Conservation (phyloP, 2,888 invertebrate species). For the Digitonthophagus gazella region DNA sequence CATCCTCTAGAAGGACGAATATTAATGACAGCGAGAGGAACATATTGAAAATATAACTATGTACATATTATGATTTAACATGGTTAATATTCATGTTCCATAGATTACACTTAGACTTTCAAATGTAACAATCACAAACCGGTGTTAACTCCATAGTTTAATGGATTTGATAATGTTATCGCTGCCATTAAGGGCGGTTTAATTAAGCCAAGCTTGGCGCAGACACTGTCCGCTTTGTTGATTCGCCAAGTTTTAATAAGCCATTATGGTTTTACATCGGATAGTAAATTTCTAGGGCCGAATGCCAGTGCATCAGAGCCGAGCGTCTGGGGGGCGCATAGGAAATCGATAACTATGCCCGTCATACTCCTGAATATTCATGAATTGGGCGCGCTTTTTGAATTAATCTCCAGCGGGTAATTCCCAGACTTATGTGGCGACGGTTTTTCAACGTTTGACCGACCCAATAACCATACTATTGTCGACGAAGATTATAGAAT, state of each 20-base stretch:
- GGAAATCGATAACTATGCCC: slow-evolving; percentile 8
- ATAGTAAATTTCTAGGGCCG: slow-evolving; percentile 28
- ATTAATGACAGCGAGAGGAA: background rate
- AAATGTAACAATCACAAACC: background rate
- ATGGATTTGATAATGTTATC: slow-evolving; percentile 42
- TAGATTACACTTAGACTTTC: background rate
- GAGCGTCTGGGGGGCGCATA: background rate
- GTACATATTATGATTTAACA: background rate
- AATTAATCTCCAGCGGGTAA: slow-evolving; percentile 1
- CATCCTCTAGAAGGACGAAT: background rate
- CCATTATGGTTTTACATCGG: slow-evolving; percentile 37
- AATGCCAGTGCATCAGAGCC: background rate
- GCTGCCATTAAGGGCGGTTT: slow-evolving; percentile 35
- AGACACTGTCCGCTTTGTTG: slow-evolving; percentile 34
- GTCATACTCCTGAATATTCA: slow-evolving; percentile 9
- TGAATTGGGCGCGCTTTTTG: background rate
- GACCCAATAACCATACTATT: background rate
- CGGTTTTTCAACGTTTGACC: slow-evolving; percentile 5
- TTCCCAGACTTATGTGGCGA: background rate
- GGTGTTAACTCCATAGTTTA: slow-evolving; percentile 29
- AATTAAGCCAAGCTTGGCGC: background rate
- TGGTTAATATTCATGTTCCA: background rate
- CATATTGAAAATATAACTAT: background rate
- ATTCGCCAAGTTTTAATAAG: slow-evolving; percentile 40
- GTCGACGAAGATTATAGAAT: background rate